Conservation (phyloP, 37 sponge, comb jelly and placozoan species). For the Spongia lamella region DNA sequence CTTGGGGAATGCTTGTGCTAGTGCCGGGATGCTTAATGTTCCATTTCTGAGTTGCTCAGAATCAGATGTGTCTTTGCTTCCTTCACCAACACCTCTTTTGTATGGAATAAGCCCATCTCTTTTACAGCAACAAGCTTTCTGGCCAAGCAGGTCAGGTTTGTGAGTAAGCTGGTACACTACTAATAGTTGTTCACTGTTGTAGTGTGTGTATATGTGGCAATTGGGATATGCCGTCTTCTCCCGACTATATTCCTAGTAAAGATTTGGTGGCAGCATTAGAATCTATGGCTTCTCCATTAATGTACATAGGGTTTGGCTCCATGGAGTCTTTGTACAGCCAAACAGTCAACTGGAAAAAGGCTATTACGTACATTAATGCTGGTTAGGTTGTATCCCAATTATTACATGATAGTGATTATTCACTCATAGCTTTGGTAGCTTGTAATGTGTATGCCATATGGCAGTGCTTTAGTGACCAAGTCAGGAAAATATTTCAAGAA, state of each 20-base stretch:
- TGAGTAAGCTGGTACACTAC: not conserved
- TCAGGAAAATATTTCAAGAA: not conserved
- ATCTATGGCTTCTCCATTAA: slow-evolving; percentile 1
- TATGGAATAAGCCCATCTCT: slow-evolving; percentile 54
- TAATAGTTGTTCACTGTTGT: not conserved
- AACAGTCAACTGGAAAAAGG: slow-evolving; percentile 30
- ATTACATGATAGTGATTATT: not conserved
- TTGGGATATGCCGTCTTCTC: slow-evolving; percentile 18
- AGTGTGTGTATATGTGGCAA: slow-evolving; percentile 49
- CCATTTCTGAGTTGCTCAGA: slow-evolving; percentile 1
- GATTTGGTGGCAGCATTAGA: not conserved
- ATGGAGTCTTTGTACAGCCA: slow-evolving; percentile 43
- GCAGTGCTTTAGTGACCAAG: slow-evolving; percentile 28
- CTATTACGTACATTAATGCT: slow-evolving; percentile 8
- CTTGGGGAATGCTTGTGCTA: slow-evolving; percentile 31
- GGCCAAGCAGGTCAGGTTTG: slow-evolving; percentile 52
- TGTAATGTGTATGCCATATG: slow-evolving; percentile 6
- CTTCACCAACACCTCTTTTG: slow-evolving; percentile 52
- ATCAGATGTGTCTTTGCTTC: slow-evolving; percentile 6
- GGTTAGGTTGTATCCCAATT: slow-evolving; percentile 26
- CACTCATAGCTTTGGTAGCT: slow-evolving; percentile 6
- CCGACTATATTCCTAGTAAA: not conserved
- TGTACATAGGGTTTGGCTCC: slow-evolving; percentile 68
- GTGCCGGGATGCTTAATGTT: slow-evolving; percentile 15
- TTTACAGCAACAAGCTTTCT: slow-evolving; percentile 43